phyloP scores from a whole-genome alignment of 2,113 vertebrate genomes.

The Lampris megalopsis region DNA sequence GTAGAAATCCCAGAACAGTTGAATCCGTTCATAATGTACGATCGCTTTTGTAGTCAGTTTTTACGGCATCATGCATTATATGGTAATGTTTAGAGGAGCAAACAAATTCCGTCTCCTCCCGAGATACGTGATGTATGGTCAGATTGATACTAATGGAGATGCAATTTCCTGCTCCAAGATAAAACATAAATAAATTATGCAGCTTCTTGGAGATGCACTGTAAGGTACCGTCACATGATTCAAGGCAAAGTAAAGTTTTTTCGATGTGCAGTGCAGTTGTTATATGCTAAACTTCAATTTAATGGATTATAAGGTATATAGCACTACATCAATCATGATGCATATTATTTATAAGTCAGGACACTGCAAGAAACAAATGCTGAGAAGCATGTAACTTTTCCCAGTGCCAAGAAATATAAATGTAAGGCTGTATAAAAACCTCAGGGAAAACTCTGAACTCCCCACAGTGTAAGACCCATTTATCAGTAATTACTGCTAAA shows the following conservation, averaged over 20 bases:
- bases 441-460: neutral
- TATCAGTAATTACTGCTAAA: neutral
- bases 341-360: too few species aligned
- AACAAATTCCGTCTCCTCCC: conserved; percentile 31
- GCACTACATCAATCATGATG: neutral
- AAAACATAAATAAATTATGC: neutral
- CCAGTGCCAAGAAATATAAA: neutral
- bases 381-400: too few species aligned
- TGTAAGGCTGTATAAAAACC: neutral
- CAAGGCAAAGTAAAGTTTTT: conserved; percentile 5
- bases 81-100: conserved; percentile 42
- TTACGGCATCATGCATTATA: conserved; percentile 31
- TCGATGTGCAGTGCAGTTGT: conserved; percentile 8
- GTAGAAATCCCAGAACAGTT: too few species aligned
- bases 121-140: conserved; percentile 14
- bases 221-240: conserved; percentile 13
- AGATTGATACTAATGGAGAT: conserved; percentile 38
- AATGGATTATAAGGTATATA: conserved; percentile 34
- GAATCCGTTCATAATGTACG: too few species aligned
- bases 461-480: neutral
- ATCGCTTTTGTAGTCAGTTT: conserved; percentile 6
- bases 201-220: neutral
- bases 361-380: too few species aligned
- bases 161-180: conserved; percentile 1
- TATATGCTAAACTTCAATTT: conserved; percentile 20